Conservation (phyloP, 1,140 invertebrate species). For the Drosophila novamexicana region DNA sequence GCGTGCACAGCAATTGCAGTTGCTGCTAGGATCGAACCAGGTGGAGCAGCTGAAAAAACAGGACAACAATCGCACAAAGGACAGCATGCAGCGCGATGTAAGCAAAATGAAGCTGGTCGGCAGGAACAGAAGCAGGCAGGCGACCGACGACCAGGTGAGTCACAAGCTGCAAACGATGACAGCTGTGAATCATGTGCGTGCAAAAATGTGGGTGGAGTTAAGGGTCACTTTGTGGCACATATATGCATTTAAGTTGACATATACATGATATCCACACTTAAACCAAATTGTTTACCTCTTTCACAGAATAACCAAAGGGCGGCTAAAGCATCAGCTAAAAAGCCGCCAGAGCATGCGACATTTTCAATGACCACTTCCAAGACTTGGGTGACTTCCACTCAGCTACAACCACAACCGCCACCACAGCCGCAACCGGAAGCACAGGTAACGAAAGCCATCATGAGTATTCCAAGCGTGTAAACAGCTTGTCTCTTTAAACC, state of each 20-base stretch:
- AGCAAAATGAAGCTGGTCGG: conserved; percentile 26
- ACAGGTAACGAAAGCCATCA: neutral
- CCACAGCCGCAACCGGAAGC: neutral
- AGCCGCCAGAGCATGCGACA: conserved; percentile 14
- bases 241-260: no score
- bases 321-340: conserved; percentile 6
- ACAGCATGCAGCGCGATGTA: conserved; percentile 59
- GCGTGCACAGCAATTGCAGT: conserved; percentile 88
- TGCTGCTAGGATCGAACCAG: conserved; percentile 86
- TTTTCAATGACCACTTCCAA: conserved; percentile 31
- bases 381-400: conserved; percentile 27
- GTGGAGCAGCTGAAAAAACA: conserved; percentile 19
- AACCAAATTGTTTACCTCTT: neutral
- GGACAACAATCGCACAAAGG: conserved; percentile 19
- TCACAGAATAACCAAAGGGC: conserved; percentile 40
- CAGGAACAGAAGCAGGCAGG: conserved; percentile 35
- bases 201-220: no score
- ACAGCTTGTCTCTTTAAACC: neutral
- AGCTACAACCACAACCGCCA: neutral
- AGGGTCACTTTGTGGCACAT: no score
- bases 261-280: no score
- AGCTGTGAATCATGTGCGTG: neutral
- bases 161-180: neutral
- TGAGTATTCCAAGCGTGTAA: neutral
- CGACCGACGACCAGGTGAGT: conserved; percentile 60